phyloP scores from a whole-genome alignment of 2,888 invertebrate species.

The Agrenia bidenticulata region DNA sequence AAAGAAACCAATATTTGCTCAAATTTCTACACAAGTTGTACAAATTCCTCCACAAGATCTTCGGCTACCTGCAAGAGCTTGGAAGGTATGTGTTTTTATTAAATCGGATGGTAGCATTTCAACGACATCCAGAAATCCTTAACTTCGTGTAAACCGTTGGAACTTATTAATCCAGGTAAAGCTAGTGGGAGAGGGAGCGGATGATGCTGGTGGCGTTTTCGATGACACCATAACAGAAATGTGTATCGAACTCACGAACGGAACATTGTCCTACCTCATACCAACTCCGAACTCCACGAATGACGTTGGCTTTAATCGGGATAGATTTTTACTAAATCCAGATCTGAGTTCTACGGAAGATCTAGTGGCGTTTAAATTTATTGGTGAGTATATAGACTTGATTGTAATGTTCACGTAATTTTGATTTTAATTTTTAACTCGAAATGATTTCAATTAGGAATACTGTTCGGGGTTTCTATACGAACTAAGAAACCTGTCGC shows the following conservation, averaged over 20 bases:
- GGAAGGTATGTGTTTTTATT: slow-evolving; percentile 60
- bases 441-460: no score
- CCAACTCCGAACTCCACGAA: slow-evolving; percentile 66
- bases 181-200: slow-evolving; percentile 67
- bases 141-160: neutral
- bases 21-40: slow-evolving; percentile 66
- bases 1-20: slow-evolving; percentile 64
- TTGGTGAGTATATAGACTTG: slow-evolving; percentile 57
- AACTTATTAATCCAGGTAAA: slow-evolving; percentile 58
- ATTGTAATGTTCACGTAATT: neutral
- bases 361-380: slow-evolving; percentile 64
- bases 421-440: slow-evolving; percentile 16
- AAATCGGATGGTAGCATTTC: no score
- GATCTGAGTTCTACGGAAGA: slow-evolving; percentile 61
- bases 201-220: slow-evolving; percentile 70
- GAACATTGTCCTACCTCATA: slow-evolving; percentile 63
- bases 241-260: slow-evolving; percentile 65
- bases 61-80: slow-evolving; percentile 65
- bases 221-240: slow-evolving; percentile 70
- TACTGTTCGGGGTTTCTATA: slow-evolving; percentile 66
- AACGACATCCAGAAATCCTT: no score
- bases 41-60: slow-evolving; percentile 63
- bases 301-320: slow-evolving; percentile 65
- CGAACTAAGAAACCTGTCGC: slow-evolving; percentile 68
- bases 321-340: slow-evolving; percentile 65